A percentile compares a stretch with the other conserved stretches of the same genome.
Evolutionary conservation across 2,797 vertebrate species (phyloP).

Genomic region (Cyclura pinguis): DNA sequence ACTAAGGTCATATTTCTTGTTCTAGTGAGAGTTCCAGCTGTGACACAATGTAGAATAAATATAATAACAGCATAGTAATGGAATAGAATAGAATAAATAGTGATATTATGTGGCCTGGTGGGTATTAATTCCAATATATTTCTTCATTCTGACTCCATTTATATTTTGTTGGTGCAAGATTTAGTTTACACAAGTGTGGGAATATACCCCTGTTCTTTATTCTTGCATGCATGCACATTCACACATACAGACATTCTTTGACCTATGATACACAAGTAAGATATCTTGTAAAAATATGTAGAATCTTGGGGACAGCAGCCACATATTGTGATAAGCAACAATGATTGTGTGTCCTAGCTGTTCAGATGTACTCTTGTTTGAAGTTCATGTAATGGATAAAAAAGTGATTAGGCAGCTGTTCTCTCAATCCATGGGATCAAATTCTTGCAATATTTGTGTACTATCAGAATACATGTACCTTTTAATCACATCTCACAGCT

Average conservation of each 20-base stretch:
- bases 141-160: constrained; percentile 21
- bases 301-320: constrained; percentile 51
- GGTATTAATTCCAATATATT: constrained; percentile 36
- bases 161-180: constrained; percentile 32
- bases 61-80: no score
- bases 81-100: constrained; percentile 43
- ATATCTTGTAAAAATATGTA: constrained; percentile 43
- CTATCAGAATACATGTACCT: constrained; percentile 84
- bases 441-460: constrained; percentile 85
- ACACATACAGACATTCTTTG: background rate
- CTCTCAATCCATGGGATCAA: constrained; percentile 83
- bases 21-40: constrained; percentile 30
- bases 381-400: constrained; percentile 81
- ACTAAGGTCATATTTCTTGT: constrained; percentile 56
- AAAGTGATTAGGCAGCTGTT: constrained; percentile 84
- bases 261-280: constrained; percentile 29
- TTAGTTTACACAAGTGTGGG: constrained; percentile 4
- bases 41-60: background rate
- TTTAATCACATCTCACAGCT: constrained; percentile 86
- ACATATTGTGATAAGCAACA: constrained; percentile 65
- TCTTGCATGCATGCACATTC: background rate
- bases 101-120: constrained; percentile 42
- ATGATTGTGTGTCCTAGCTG: constrained; percentile 64
- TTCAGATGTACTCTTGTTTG: constrained; percentile 74
- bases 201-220: background rate